phyloP scores from a whole-genome alignment of 1,140 invertebrate genomes.

The Phocides pigmalion region DNA sequence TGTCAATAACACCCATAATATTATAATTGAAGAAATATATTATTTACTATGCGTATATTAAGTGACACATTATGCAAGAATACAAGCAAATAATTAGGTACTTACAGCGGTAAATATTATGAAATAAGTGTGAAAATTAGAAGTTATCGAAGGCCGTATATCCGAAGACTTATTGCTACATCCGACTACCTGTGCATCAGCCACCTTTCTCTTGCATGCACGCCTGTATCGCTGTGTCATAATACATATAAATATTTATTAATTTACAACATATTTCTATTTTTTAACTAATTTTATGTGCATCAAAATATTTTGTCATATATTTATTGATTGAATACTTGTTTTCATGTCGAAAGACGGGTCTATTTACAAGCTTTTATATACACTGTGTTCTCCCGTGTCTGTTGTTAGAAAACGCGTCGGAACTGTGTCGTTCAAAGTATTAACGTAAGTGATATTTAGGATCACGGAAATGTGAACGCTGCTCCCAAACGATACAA shows the following conservation, averaged over 20 bases:
- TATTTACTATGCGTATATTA: too few relatives aligned
- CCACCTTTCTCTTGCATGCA: conserved; percentile 41
- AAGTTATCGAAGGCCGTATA: conserved; percentile 46
- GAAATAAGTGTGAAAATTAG: conserved; percentile 51
- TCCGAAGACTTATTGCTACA: conserved; percentile 50
- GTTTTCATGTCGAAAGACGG: too few relatives aligned
- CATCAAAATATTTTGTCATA: too few relatives aligned
- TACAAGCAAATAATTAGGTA: not conserved
- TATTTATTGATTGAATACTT: too few relatives aligned
- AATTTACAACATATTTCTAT: not conserved
- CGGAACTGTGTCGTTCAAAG: not conserved
- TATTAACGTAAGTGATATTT: not conserved
- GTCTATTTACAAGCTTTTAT: not conserved
- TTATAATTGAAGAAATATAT: too few relatives aligned
- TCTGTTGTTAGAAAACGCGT: conserved; percentile 3
- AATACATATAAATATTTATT: not conserved
- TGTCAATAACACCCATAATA: too few relatives aligned
- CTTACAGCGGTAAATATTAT: conserved; percentile 21
- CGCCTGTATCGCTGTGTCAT: conserved; percentile 4
- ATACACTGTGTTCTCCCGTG: not conserved
- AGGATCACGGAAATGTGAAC: conserved; percentile 43
- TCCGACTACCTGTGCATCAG: conserved; percentile 43
- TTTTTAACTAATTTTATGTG: too few relatives aligned
- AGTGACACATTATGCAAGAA: not conserved
- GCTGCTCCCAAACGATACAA: conserved; percentile 46